Evolutionary conservation across 2,888 invertebrate species (phyloP), one percentile per base, ranked within the genome.

Genomic region (Phengaris arion): DNA sequence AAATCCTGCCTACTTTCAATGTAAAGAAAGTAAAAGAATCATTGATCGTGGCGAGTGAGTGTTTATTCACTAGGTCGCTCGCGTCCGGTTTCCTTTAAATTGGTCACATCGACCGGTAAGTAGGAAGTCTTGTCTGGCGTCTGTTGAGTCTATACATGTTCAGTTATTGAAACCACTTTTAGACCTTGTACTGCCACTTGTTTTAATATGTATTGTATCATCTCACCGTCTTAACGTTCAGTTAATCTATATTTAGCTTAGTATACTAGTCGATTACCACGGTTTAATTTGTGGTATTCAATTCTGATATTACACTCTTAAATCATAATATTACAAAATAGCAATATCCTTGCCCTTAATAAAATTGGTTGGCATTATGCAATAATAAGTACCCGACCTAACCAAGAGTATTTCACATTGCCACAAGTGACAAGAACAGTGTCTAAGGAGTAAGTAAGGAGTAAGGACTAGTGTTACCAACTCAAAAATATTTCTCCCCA

Each of bases 31-130:
- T 93, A 92, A 92, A 90, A 89, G 85, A 90, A 83, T 83, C 85
- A 88, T 87, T 87, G 85, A 90, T 90, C 86, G 88, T 83, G 85
- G 82, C 81, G 80, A 81, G 83, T 77, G 79, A 76, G 79, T 83
- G 83, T 83, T 83, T 85, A 83, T 84, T 86, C 87, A 89, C 85
- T 89, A 86, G 89, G 89, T 88, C 90, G 86, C 81, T 82, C 80
- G 85, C 83, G 90, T 90, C 91, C 92, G 92, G 91, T 89, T 89
- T 86, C 87, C 87, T 87, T 86, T 88, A 88, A 89, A 92, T 91
- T 89, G 92, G 90, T 90, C 85, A 91, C 92, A 87, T 89, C 87
- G 90, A 90, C 91, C 89, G 90, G 88, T 89, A 89, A 89, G 86
- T 90, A 86, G 89, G 84, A 86, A 89, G 86, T 87, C 88, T 87